phyloP scores from a whole-genome alignment of 2,113 vertebrate species.

The Myotis davidii region DNA sequence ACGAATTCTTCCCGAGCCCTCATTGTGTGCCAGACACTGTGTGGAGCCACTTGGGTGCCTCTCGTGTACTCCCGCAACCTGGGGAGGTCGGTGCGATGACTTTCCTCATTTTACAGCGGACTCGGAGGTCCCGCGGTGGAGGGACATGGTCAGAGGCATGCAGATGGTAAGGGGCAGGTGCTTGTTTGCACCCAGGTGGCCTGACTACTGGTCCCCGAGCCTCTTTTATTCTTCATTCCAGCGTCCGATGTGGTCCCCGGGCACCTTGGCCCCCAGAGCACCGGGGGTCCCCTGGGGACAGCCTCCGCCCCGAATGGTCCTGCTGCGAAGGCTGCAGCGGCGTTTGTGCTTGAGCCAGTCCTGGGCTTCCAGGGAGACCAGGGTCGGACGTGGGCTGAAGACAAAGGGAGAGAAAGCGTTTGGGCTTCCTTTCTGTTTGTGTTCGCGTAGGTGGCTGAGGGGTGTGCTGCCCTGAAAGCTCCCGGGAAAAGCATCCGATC shows the following conservation, averaged over 20 bases:
- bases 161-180: background rate
- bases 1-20: background rate
- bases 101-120: background rate
- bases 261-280: background rate
- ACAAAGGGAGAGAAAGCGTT: conserved; percentile 34
- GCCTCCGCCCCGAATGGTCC: background rate
- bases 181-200: background rate
- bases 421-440: background rate
- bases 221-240: background rate
- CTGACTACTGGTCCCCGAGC: background rate
- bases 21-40: background rate
- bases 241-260: too few relatives aligned
- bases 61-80: background rate
- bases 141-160: background rate
- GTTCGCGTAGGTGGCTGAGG: background rate
- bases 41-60: background rate
- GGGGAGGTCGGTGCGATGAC: background rate
- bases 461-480: background rate
- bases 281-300: background rate
- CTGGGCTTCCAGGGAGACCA: background rate
- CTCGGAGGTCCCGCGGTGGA: background rate
- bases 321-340: background rate
- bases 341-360: background rate
- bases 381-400: background rate
- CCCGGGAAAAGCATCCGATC: background rate